These are phyloP conservation scores for Caloenas nicobarica DNA, from an alignment of 2,113 vertebrate species.

Conservation along the genomic window DNA sequence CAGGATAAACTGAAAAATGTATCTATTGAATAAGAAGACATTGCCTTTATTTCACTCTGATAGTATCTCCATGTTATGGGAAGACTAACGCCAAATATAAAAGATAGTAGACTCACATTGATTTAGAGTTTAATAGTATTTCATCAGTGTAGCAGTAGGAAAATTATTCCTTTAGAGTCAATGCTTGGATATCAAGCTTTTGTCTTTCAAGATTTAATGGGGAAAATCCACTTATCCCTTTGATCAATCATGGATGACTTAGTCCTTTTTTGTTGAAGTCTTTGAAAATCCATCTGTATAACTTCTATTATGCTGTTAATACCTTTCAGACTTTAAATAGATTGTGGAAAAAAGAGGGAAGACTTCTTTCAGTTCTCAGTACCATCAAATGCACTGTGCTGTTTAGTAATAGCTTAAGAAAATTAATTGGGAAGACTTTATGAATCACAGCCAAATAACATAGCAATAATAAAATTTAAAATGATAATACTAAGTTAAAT, in stretches of 20 bases:
- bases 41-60: background rate
- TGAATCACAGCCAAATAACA: conserved; percentile 26
- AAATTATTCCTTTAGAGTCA: background rate
- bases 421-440: background rate
- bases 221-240: conserved; percentile 56
- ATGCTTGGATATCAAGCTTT: conserved; percentile 36
- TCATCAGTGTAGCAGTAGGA: background rate
- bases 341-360: background rate
- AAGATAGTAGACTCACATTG: background rate
- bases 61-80: background rate
- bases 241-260: conserved; percentile 53
- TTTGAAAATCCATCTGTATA: conserved; percentile 57
- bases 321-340: conserved; percentile 48
- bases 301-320: conserved; percentile 58
- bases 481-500: background rate
- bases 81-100: background rate
- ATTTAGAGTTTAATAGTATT: conserved; percentile 7
- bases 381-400: background rate
- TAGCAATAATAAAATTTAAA: background rate
- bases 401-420: conserved; percentile 38
- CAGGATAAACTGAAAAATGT: background rate
- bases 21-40: background rate
- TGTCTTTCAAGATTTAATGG: conserved; percentile 46
- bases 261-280: conserved; percentile 15
- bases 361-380: background rate